phyloP scores from a whole-genome alignment of 2,888 invertebrate species.

The Coleophora flavipennella region DNA sequence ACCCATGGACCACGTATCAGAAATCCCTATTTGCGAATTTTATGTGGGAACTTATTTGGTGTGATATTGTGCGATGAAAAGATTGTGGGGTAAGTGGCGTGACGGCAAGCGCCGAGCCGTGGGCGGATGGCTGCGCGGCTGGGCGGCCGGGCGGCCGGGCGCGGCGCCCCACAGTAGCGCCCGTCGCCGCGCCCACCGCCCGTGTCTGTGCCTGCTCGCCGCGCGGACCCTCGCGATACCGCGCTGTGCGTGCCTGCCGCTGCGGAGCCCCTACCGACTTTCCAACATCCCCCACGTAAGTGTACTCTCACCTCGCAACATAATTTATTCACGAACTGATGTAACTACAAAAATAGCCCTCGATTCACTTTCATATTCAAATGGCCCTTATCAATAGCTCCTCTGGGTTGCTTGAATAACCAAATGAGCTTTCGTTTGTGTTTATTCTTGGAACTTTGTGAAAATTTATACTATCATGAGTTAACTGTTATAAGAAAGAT shows the following conservation, averaged over 20 bases:
- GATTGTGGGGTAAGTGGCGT: constrained; percentile 57
- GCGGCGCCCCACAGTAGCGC: constrained; percentile 43
- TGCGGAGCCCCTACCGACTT: constrained; percentile 28
- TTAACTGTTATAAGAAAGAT: no score
- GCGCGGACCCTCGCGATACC: constrained; percentile 18
- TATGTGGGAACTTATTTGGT: constrained; percentile 30
- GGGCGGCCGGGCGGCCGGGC: constrained; percentile 29
- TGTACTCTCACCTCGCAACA: no score
- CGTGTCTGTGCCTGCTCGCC: constrained; percentile 20
- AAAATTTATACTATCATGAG: no score
- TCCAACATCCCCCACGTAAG: constrained; percentile 34
- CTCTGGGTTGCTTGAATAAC: no score
- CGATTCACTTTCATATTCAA: no score
- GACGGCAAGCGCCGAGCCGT: constrained; percentile 47
- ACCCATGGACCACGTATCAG: constrained; percentile 1
- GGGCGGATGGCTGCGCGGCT: constrained; percentile 41
- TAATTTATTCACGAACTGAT: no score
- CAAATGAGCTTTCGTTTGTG: no score
- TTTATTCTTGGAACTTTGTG: no score
- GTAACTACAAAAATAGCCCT: no score
- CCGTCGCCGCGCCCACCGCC: constrained; percentile 39
- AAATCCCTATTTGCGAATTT: constrained; percentile 12
- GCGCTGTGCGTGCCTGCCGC: constrained; percentile 19
- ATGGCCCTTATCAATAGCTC: no score
- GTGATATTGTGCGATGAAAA: constrained; percentile 50